phyloP scores from a whole-genome alignment of 2,888 invertebrate species.

The Pilophorus perplexus region DNA sequence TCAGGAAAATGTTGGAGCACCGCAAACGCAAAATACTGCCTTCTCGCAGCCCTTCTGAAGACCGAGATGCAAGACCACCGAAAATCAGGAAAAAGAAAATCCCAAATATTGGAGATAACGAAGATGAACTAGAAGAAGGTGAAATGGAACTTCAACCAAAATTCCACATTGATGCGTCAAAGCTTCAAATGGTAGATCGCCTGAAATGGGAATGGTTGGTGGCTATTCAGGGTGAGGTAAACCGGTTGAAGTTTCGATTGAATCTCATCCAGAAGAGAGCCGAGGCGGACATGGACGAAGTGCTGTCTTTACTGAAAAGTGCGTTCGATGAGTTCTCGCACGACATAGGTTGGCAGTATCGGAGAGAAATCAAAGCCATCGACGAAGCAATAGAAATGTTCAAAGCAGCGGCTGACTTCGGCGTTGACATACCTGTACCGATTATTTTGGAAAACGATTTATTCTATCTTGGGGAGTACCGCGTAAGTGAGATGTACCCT shows the following conservation, averaged over 20 bases:
- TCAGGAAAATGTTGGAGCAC: constrained; percentile 23
- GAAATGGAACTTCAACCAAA: neutral
- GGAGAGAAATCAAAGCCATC: constrained; percentile 24
- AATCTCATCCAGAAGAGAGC: constrained; percentile 11
- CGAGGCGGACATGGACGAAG: constrained; percentile 28
- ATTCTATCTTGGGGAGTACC: constrained; percentile 11
- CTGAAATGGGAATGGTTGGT: constrained; percentile 38
- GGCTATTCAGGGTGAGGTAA: constrained; percentile 26
- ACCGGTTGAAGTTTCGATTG: constrained; percentile 23
- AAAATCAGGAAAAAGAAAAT: constrained; percentile 13
- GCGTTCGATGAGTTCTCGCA: constrained; percentile 33
- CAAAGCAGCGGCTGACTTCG: constrained; percentile 9
- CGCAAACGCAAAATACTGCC: neutral
- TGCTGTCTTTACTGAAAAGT: neutral
- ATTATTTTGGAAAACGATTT: constrained; percentile 16
- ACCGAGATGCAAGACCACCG: constrained; percentile 1
- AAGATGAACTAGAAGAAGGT: neutral
- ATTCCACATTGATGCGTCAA: constrained; percentile 19
- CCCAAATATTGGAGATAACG: neutral
- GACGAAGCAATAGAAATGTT: constrained; percentile 19
- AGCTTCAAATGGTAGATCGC: constrained; percentile 34
- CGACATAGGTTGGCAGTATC: constrained; percentile 27
- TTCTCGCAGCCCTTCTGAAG: constrained; percentile 9
- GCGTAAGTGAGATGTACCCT: neutral
- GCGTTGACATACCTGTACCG: constrained; percentile 4